Base-by-base conservation (phyloP, 2,113 vertebrate genomes). In the Copsychus sechellarum region DNA sequence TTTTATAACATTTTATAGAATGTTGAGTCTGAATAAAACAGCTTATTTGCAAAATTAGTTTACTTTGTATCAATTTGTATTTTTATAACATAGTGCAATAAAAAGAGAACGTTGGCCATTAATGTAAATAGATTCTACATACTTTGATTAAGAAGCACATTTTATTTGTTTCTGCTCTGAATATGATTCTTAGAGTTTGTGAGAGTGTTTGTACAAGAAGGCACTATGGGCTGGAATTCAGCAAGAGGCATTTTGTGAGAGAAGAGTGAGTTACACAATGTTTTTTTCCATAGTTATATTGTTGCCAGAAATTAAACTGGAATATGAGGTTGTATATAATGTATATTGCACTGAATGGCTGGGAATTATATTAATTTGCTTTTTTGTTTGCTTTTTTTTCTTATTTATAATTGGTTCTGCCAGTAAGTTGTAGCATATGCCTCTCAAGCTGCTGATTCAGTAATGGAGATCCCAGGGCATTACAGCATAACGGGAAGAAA, bases 401-500 rank as follows among this genome's bases (percentile, higher is more conserved):
- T 66, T 86, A 60, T 80, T 85, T 83, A 36, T 88, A 86, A 83
- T 95, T 93, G 86, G 42, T 80, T 94, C 82, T 93, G 77, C 82
- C 65, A 93, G 78, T 82, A 85, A 90, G 57, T 71, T 94, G 76
- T 51, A 93, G 67, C 85, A 36, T 85, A 93, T 72, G 73, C 90
- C 73, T 95, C 93, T 96, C 88, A 93, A 91, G 81, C 84, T 95
- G 83, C 82, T 92, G 74, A 86, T 92, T 88, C 90, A 83, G 71
- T 91, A 91, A 84, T 62, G 25, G 54, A 54, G 43, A 88, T 96
- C 72, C 79, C 76, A 93, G 88, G 56, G 69, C 56, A 65, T 77
- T 95, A 92, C 93, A 95, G 73, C 65, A 36, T 86, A 90, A 86
- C 77, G 26, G 40, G 58, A 80, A 89, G 48, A 74, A 84, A 12